A percentile compares a stretch with the other conserved stretches of the same genome.
These are phyloP conservation scores for Sus cebifrons DNA, from an alignment of 2,797 vertebrate species.

Conservation along the genomic window DNA sequence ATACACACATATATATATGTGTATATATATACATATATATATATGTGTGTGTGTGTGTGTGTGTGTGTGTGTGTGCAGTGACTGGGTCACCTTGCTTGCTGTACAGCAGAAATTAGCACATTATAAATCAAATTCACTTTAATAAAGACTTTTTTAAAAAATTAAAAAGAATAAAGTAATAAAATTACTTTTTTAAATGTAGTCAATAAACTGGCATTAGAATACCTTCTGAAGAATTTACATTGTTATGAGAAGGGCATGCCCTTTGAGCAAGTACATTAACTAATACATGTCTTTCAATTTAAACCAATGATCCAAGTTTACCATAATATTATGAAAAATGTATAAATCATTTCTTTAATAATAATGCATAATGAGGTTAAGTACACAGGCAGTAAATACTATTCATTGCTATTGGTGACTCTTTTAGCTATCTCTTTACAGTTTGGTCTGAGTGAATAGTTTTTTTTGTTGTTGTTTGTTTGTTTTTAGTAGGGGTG, in stretches of 20 bases:
- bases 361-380: background rate
- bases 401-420: background rate
- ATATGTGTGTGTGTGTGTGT: too few species aligned
- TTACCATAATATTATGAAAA: constrained; percentile 54
- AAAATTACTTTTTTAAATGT: background rate
- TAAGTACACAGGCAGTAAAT: background rate
- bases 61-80: too few species aligned
- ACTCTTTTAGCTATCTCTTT: background rate
- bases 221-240: background rate
- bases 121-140: too few species aligned
- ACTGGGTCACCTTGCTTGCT: too few species aligned
- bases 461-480: background rate
- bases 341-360: background rate
- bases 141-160: too few species aligned
- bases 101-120: too few species aligned
- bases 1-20: too few species aligned
- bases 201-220: background rate
- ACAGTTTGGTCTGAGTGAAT: background rate
- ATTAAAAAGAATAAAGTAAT: background rate
- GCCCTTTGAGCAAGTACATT: background rate
- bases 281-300: background rate
- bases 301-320: constrained; percentile 61
- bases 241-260: background rate
- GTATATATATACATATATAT: too few species aligned
- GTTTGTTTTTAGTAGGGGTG: background rate